A percentile compares a stretch with the other conserved stretches of the same genome.
Conservation (phyloP, 2,797 vertebrate genomes). For the Varecia variegata region DNA sequence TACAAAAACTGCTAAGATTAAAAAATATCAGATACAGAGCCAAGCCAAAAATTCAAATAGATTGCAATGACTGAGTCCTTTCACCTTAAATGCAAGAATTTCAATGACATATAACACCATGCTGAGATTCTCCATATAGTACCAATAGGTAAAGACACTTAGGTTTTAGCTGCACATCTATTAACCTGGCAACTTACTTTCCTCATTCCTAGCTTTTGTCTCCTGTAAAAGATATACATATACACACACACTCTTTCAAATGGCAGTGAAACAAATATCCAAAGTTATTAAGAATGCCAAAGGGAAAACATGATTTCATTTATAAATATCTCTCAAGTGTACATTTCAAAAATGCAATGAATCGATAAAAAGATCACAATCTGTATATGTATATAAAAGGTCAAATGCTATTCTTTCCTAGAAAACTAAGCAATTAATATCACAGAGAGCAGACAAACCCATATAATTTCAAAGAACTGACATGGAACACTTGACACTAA, state of each 20-base stretch:
- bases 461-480: slow-evolving; percentile 23
- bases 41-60: slow-evolving; percentile 8
- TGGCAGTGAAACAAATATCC: slow-evolving; percentile 31
- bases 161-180: background rate
- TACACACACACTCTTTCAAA: background rate
- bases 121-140: background rate
- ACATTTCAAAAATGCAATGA: slow-evolving; percentile 49
- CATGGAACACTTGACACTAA: background rate
- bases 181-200: background rate
- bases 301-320: slow-evolving; percentile 56
- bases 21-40: background rate
- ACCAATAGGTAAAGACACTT: background rate
- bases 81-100: background rate
- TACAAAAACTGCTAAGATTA: background rate
- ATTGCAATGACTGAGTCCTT: background rate
- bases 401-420: slow-evolving; percentile 36
- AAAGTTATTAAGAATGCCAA: slow-evolving; percentile 58
- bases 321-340: slow-evolving; percentile 37
- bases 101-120: background rate
- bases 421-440: slow-evolving; percentile 38
- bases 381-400: slow-evolving; percentile 22
- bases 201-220: background rate
- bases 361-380: slow-evolving; percentile 45
- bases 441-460: background rate
- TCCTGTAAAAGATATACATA: background rate